These are phyloP conservation scores for Hyla sarda DNA, from an alignment of 2,113 vertebrate genomes.

Conservation along the genomic window DNA sequence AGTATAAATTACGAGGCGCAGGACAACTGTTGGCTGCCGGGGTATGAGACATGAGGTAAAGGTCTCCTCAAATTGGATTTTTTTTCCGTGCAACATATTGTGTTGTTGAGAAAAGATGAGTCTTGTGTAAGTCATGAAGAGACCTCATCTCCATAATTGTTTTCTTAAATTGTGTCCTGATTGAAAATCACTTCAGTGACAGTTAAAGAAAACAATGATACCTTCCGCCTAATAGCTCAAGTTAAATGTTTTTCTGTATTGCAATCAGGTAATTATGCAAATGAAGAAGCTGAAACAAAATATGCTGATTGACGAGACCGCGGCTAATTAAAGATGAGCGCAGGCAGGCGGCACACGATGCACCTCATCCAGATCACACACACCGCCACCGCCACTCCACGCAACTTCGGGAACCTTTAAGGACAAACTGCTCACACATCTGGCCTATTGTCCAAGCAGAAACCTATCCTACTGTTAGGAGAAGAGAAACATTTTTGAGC, in stretches of 20 bases:
- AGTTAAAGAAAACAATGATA: constrained; percentile 60
- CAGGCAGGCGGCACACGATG: constrained; percentile 28
- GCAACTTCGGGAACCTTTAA: not conserved
- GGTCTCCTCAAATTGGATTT: constrained; percentile 45
- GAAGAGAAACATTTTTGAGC: not conserved
- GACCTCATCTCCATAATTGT: constrained; percentile 59
- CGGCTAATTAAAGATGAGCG: constrained; percentile 55
- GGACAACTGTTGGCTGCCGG: not conserved
- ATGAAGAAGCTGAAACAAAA: constrained; percentile 56
- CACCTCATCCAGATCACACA: constrained; percentile 8
- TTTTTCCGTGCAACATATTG: constrained; percentile 49
- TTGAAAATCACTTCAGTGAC: constrained; percentile 60
- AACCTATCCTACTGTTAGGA: not conserved
- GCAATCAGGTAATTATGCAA: constrained; percentile 61
- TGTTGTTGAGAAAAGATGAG: constrained; percentile 49
- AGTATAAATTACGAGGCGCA: constrained; percentile 22
- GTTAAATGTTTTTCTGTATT: constrained; percentile 60
- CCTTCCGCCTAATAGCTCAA: constrained; percentile 57
- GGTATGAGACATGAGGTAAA: constrained; percentile 26
- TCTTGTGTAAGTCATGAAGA: constrained; percentile 42
- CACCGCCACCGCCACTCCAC: not conserved
- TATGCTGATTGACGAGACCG: constrained; percentile 59
- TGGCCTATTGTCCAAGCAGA: not conserved
- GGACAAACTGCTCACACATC: not conserved
- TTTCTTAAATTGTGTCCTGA: constrained; percentile 60